Conservation (phyloP, 2,888 invertebrate species). For the Thecocarcelia acutangulata region DNA sequence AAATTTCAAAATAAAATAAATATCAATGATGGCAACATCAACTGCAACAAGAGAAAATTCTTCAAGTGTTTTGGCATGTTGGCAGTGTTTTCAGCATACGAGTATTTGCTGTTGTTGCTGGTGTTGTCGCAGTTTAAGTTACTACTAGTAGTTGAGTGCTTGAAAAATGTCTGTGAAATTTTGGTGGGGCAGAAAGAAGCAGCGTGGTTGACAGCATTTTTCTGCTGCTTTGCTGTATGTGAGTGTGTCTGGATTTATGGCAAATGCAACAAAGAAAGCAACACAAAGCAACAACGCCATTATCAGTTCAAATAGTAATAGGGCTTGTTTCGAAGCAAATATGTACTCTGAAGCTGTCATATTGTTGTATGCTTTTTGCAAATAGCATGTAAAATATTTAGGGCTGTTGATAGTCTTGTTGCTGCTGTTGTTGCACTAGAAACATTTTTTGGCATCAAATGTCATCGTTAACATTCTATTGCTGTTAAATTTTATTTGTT, state of each 20-base stretch:
- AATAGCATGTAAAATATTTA: not conserved
- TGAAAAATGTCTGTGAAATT: constrained; percentile 30
- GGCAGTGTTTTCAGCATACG: constrained; percentile 52
- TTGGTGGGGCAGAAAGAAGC: not conserved
- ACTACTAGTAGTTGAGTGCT: constrained; percentile 17
- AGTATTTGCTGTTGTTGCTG: not conserved
- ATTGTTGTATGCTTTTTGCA: not conserved
- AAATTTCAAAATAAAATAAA: constrained; percentile 37
- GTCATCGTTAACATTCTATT: constrained; percentile 70
- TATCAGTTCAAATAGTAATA: not conserved
- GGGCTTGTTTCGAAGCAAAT: not conserved
- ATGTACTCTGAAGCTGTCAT: not conserved
- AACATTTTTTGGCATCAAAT: constrained; percentile 71
- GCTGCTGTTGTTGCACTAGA: constrained; percentile 63
- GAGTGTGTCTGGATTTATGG: constrained; percentile 22
- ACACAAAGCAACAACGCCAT: not conserved
- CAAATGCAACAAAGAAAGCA: not conserved
- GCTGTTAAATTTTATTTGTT: constrained; percentile 43
- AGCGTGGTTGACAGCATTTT: too few species aligned
- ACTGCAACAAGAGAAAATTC: constrained; percentile 48
- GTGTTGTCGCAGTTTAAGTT: constrained; percentile 3
- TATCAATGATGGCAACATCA: constrained; percentile 41
- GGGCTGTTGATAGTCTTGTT: constrained; percentile 13
- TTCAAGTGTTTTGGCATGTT: constrained; percentile 65
- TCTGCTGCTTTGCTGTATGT: not conserved